Evolutionary conservation across 2,113 vertebrate genomes (phyloP).

Genomic region (Corythornis cristatus): DNA sequence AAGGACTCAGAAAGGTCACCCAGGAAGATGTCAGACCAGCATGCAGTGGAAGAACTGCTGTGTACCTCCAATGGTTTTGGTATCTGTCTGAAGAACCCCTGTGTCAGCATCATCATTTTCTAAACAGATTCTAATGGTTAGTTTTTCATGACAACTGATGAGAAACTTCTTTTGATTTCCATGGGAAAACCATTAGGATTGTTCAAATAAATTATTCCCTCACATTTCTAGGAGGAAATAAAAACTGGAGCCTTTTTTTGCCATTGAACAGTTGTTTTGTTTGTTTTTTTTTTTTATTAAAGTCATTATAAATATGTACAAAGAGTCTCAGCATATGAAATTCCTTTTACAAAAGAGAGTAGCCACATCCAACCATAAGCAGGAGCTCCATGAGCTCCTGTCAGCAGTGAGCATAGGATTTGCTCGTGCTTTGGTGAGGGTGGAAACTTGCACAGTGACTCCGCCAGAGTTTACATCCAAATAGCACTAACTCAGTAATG

Average conservation of each 20-base stretch:
- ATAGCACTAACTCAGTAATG: background rate
- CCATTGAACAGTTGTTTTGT: conserved; percentile 66
- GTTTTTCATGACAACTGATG: background rate
- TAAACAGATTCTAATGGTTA: background rate
- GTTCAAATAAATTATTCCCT: background rate
- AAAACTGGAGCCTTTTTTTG: background rate
- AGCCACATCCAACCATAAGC: conserved; percentile 39
- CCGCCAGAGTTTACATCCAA: background rate
- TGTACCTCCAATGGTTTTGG: background rate
- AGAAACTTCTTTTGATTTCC: background rate
- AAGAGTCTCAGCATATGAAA: conserved; percentile 81
- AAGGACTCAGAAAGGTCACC: background rate
- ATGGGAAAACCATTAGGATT: background rate
- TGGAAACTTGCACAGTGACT: conserved; percentile 49
- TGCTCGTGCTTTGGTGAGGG: conserved; percentile 37
- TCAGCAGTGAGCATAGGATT: background rate
- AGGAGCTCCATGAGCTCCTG: background rate
- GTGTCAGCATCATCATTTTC: background rate
- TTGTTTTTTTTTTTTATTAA: conserved; percentile 76
- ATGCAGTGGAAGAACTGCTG: background rate
- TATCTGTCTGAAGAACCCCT: background rate
- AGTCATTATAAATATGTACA: conserved; percentile 85
- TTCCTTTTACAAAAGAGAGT: conserved; percentile 80
- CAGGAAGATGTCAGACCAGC: background rate
- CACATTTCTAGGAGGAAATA: background rate